Conservation (phyloP, 2,888 invertebrate genomes). For the Pammene aurita region DNA sequence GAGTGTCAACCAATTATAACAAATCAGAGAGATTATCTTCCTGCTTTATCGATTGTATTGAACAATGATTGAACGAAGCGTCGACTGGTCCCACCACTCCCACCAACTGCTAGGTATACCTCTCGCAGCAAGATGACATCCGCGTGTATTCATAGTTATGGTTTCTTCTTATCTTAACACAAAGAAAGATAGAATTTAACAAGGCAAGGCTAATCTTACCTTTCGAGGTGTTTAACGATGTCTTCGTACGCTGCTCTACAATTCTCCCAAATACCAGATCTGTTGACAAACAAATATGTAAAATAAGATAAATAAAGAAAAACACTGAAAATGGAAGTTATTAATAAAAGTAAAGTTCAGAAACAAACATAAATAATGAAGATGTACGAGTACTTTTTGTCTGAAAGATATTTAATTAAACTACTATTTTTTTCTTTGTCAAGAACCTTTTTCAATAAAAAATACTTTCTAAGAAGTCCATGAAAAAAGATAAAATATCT, state of each 20-base stretch:
- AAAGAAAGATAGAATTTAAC: conserved; percentile 32
- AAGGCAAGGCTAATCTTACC: conserved; percentile 84
- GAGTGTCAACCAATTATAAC: conserved; percentile 51
- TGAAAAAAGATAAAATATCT: conserved; percentile 55
- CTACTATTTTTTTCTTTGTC: conserved; percentile 47
- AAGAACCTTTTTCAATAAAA: conserved; percentile 46
- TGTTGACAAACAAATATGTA: conserved; percentile 78
- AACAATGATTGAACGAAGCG: conserved; percentile 51
- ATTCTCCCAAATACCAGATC: conserved; percentile 96
- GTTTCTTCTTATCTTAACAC: conserved; percentile 22
- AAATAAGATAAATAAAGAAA: conserved; percentile 71
- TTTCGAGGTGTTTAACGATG: conserved; percentile 97
- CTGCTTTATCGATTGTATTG: conserved; percentile 42
- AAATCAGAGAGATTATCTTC: conserved; percentile 42
- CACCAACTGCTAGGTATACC: conserved; percentile 24
- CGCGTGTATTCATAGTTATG: conserved; percentile 26
- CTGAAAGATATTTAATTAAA: conserved; percentile 47
- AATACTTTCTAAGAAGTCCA: conserved; percentile 52
- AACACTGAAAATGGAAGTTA: conserved; percentile 49
- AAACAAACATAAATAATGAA: conserved; percentile 51
- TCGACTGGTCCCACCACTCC: conserved; percentile 17
- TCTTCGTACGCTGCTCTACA: conserved; percentile 97
- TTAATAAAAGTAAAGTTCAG: conserved; percentile 50
- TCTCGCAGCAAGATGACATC: conserved; percentile 35
- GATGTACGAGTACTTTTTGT: conserved; percentile 40